A percentile compares a stretch with the other conserved stretches of the same genome.
phyloP scores from a whole-genome alignment of 2,888 invertebrate species.

The Lithosia quadra region DNA sequence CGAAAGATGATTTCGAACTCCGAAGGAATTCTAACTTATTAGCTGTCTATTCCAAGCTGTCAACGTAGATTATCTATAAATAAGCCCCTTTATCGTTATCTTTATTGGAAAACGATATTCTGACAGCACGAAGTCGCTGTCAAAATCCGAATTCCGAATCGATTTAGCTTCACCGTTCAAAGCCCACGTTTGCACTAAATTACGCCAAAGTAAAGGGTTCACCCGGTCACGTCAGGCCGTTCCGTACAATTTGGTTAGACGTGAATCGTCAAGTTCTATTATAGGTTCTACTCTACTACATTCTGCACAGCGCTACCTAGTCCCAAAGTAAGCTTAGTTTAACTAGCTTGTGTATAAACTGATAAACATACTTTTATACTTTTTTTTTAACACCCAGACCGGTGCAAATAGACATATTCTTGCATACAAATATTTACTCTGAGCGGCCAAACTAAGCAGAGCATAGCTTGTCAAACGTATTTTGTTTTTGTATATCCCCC shows the following conservation, averaged over 20 bases:
- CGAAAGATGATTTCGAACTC: background rate
- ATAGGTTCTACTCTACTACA: background rate
- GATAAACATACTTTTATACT: too few species aligned
- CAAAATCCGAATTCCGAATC: constrained; percentile 15
- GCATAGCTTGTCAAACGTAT: too few species aligned
- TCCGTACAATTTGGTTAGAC: constrained; percentile 22
- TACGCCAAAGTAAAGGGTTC: constrained; percentile 39
- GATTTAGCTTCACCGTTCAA: constrained; percentile 13
- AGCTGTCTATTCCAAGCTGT: constrained; percentile 10
- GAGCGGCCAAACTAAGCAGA: too few species aligned
- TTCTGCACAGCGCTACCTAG: background rate
- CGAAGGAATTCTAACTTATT: background rate
- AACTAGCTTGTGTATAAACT: too few species aligned
- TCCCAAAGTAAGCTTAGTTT: too few species aligned
- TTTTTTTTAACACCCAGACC: too few species aligned
- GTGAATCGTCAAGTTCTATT: constrained; percentile 16
- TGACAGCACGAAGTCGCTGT: constrained; percentile 10
- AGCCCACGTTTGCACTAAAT: constrained; percentile 28
- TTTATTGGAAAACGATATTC: constrained; percentile 18
- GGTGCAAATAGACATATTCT: too few species aligned
- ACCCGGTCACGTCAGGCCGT: constrained; percentile 27
- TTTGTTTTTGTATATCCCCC: too few species aligned
- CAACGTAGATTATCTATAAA: constrained; percentile 6
- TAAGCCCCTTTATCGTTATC: constrained; percentile 11
- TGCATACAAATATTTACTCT: too few species aligned